These are phyloP conservation scores for Pagrus major DNA, from an alignment of 2,113 vertebrate genomes.

Conservation along the genomic window DNA sequence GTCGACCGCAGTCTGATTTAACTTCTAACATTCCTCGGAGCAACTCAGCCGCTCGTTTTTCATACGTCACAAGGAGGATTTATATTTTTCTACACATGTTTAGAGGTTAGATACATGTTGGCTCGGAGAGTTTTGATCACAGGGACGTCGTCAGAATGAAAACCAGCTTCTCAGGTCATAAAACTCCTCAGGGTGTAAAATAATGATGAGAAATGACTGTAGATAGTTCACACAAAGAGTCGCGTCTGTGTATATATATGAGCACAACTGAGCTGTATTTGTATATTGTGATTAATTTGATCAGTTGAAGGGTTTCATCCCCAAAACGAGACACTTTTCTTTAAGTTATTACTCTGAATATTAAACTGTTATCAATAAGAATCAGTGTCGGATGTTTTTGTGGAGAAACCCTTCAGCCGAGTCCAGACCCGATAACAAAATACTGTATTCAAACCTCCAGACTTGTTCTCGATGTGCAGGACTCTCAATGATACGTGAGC, in stretches of 20 bases:
- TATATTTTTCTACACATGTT: conserved; percentile 67
- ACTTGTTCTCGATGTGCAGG: background rate
- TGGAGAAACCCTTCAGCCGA: background rate
- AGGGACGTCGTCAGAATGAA: conserved; percentile 23
- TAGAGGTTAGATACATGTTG: conserved; percentile 7
- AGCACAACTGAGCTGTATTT: background rate
- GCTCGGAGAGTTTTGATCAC: background rate
- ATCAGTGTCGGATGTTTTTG: background rate
- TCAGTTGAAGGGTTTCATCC: background rate
- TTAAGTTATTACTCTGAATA: conserved; percentile 15
- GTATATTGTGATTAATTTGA: background rate
- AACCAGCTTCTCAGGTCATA: conserved; percentile 73
- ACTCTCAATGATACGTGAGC: conserved; percentile 14
- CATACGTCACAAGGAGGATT: conserved; percentile 24
- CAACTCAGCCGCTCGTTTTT: background rate
- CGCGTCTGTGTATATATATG: conserved; percentile 15
- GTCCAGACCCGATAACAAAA: background rate
- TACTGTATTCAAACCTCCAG: background rate
- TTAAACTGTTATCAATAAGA: background rate
- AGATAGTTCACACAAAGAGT: conserved; percentile 3
- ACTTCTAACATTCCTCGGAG: conserved; percentile 39
- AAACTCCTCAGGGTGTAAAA: conserved; percentile 75
- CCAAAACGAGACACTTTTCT: background rate
- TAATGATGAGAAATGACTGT: conserved; percentile 29
- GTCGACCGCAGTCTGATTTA: background rate